Base-by-base conservation (phyloP, 2,888 invertebrate genomes). In the Eledone cirrhosa region DNA sequence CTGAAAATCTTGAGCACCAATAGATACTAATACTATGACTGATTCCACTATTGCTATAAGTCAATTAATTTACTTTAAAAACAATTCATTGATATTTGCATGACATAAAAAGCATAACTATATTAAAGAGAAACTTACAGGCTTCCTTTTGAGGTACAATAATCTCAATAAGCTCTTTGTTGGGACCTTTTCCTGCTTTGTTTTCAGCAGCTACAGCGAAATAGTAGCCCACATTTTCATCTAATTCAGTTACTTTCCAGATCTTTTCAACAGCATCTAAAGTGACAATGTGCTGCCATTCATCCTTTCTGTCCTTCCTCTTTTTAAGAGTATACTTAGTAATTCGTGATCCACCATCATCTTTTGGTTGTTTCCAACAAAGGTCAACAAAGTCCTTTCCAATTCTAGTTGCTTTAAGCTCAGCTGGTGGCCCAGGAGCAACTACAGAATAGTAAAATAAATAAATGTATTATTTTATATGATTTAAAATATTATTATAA, bases 181-280 rank as follows among this genome's bases (percentile, higher is more conserved):
- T 92, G n/a, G 72, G 53, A 24, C 80, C 69, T 33, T n/a, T 72
- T 8, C 96, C 97, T 78, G 95, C 93, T 22, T 95, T 94, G 91
- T 97, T 97, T 84, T 94, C 94, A 0, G 96, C 96, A 86, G 94
- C 93, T 27, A 97, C 93, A 82, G 96, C 93, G 93, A 97, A 96
- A 92, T 94, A 93, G 88, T 97, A 97, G 86, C 95, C 86, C 13
- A 83, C 84, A 69, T 87, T 87, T 11, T 86, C 85, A 72, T 83
- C 81, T 48, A 90, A 83, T 5, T 80, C 82, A 27, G 76, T 72
- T 48, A 86, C 82, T 8, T 81, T 84, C 81, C 79, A 85, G 19
- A n/a, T 72, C 2, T 76, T 79, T 53, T 82, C 80, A 33, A 77
- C 67, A 14, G 79, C 72, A 27, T 81, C 80, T 53, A 80, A 77